Evolutionary conservation across 2,888 invertebrate genomes (phyloP).

Genomic region (Drosophila borealis): DNA sequence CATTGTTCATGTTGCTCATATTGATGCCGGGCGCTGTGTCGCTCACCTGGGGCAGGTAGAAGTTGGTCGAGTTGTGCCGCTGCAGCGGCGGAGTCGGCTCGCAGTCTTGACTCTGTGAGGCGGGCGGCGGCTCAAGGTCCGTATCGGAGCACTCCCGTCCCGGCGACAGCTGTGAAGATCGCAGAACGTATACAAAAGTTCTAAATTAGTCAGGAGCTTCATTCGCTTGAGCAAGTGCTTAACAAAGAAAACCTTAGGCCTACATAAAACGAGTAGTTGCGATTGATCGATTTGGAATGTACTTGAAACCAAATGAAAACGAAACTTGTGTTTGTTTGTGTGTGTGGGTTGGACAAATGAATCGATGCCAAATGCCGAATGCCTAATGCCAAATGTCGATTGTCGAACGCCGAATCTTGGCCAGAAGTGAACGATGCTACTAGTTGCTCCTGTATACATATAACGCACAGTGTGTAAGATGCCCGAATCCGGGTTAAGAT

Average conservation of each 20-base stretch:
- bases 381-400: constrained; percentile 14
- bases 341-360: constrained; percentile 30
- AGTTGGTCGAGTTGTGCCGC: constrained; percentile 94
- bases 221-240: background rate
- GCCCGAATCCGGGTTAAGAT: constrained; percentile 5
- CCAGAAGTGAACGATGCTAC: constrained; percentile 17
- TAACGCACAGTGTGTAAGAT: constrained; percentile 34
- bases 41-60: constrained; percentile 91
- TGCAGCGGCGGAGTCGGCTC: constrained; percentile 96
- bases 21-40: constrained; percentile 56
- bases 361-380: constrained; percentile 26
- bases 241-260: constrained; percentile 44
- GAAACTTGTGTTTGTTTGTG: constrained; percentile 27
- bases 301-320: constrained; percentile 58
- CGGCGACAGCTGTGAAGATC: constrained; percentile 89
- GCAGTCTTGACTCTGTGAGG: constrained; percentile 96
- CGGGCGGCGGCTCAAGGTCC: constrained; percentile 95
- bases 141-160: constrained; percentile 93
- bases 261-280: constrained; percentile 45
- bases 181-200: constrained; percentile 3
- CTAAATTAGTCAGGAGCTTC: constrained; percentile 9
- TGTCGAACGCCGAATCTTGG: constrained; percentile 13
- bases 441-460: constrained; percentile 17
- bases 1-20: constrained; percentile 58
- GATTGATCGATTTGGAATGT: constrained; percentile 50